phyloP scores from a whole-genome alignment of 2,888 invertebrate genomes.

The Frankliniella fusca region DNA sequence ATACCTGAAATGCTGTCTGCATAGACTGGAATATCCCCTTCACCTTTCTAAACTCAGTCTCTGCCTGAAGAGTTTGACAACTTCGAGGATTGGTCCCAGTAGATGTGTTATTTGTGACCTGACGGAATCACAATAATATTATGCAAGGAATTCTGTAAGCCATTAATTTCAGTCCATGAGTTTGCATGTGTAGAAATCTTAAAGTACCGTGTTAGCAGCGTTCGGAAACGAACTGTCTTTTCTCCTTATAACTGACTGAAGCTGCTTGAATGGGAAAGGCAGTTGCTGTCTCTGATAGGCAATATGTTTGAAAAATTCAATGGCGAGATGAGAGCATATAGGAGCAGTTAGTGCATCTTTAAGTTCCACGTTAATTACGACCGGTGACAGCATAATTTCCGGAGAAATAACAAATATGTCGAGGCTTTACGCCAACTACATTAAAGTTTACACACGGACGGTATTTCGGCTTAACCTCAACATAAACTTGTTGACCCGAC shows the following conservation, averaged over 20 bases:
- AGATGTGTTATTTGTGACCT: not conserved
- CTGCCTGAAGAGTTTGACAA: not conserved
- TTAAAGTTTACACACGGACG: not conserved
- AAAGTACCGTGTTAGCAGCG: too few species aligned
- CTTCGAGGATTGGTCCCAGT: not conserved
- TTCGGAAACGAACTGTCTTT: slow-evolving; percentile 34
- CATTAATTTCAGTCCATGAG: not conserved
- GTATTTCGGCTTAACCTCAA: not conserved
- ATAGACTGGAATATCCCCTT: not conserved
- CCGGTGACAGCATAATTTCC: not conserved
- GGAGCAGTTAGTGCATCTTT: slow-evolving; percentile 47
- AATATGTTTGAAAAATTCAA: slow-evolving; percentile 47
- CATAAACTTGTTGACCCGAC: not conserved
- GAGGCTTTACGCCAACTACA: not conserved
- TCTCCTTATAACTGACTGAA: slow-evolving; percentile 42
- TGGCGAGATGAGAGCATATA: slow-evolving; percentile 46
- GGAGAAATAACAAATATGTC: too few species aligned
- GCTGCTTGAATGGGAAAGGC: slow-evolving; percentile 46
- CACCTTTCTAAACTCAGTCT: not conserved
- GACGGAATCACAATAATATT: not conserved
- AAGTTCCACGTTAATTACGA: slow-evolving; percentile 43
- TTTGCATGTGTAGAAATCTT: too few species aligned
- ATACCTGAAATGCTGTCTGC: slow-evolving; percentile 1
- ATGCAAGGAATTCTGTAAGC: not conserved
- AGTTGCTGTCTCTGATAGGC: slow-evolving; percentile 49